Conservation (phyloP, 2,113 vertebrate species). For the Neodon shergylaensis region DNA sequence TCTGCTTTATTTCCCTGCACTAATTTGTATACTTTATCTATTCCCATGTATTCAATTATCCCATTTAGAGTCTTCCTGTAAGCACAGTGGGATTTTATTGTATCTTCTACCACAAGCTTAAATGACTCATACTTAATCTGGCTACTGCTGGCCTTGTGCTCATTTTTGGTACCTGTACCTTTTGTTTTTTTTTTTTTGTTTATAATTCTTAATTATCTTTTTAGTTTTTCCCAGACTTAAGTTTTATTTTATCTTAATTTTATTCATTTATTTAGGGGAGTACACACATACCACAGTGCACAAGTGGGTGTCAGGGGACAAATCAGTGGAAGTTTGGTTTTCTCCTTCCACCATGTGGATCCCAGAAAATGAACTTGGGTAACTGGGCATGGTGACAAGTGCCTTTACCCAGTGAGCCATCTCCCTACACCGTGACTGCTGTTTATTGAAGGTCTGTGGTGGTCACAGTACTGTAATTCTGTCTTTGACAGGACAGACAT, state of each 20-base stretch:
- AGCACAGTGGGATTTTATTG: background rate
- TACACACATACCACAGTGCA: background rate
- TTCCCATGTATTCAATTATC: background rate
- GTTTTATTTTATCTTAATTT: background rate
- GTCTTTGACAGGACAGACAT: constrained; percentile 88
- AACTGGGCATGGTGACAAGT: background rate
- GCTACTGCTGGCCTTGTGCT: background rate
- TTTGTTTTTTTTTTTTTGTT: constrained; percentile 24
- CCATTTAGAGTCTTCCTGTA: background rate
- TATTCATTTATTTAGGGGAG: background rate
- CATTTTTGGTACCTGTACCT: background rate
- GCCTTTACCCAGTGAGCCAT: background rate
- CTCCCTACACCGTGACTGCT: background rate
- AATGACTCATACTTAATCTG: background rate
- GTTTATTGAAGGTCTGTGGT: background rate
- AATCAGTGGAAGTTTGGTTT: background rate
- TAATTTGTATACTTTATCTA: constrained; percentile 43
- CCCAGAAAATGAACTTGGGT: background rate
- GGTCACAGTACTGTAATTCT: background rate
- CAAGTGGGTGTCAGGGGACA: background rate
- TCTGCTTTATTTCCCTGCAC: background rate
- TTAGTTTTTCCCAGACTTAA: background rate
- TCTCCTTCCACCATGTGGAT: background rate
- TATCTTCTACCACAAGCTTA: background rate
- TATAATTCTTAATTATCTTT: background rate